These are phyloP conservation scores for Neodiprion lecontei DNA, from an alignment of 1,140 invertebrate species.

Conservation along the genomic window DNA sequence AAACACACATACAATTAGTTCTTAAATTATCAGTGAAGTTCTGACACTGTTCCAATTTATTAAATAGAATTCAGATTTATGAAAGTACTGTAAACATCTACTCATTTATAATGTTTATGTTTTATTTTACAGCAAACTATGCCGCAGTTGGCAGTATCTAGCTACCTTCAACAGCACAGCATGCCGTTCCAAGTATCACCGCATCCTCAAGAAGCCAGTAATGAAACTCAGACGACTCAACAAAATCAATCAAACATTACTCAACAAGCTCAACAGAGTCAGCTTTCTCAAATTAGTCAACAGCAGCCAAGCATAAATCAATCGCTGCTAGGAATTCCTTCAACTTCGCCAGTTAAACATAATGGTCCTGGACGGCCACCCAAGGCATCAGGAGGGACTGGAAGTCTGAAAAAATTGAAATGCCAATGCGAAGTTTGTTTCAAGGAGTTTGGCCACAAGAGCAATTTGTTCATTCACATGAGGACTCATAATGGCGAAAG, in stretches of 20 bases:
- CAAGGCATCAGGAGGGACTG: conserved; percentile 30
- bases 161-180: conserved; percentile 33
- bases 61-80: too few relatives aligned
- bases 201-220: conserved; percentile 26
- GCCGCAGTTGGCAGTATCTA: conserved; percentile 32
- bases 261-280: conserved; percentile 28
- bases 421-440: conserved; percentile 66
- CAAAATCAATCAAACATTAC: conserved; percentile 23
- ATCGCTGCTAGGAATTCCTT: conserved; percentile 29
- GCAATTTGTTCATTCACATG: conserved; percentile 67
- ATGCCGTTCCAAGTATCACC: conserved; percentile 33
- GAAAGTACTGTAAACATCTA: not conserved
- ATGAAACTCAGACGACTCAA: conserved; percentile 27
- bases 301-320: conserved; percentile 31
- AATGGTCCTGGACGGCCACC: conserved; percentile 49
- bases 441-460: conserved; percentile 64
- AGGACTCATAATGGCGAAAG: conserved; percentile 72
- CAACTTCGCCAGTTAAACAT: conserved; percentile 34
- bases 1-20: too few relatives aligned
- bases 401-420: conserved; percentile 48
- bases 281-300: conserved; percentile 13
- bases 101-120: not conserved
- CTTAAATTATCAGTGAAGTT: too few relatives aligned
- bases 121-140: conserved; percentile 30
- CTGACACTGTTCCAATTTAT: conserved; percentile 15